A percentile compares a stretch with the other conserved stretches of the same genome.
phyloP scores from a whole-genome alignment of 2,797 vertebrate genomes.

The Diplodus sargus region DNA sequence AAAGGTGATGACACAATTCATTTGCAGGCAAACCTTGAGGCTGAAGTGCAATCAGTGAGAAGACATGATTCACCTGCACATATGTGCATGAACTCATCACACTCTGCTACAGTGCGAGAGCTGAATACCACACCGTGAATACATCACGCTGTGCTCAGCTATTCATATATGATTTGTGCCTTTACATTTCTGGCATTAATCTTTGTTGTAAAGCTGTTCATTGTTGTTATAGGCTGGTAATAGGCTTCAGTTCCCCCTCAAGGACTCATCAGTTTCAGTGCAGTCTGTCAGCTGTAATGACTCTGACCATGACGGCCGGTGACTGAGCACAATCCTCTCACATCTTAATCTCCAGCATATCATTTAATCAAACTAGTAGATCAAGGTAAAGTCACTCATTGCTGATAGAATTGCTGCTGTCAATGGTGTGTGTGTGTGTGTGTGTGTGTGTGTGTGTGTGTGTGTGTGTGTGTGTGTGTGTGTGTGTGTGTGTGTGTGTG shows the following conservation, averaged over 20 bases:
- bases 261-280: conserved; percentile 61
- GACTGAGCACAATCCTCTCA: conserved; percentile 59
- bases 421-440: background rate
- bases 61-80: conserved; percentile 43
- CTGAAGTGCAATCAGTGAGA: conserved; percentile 44
- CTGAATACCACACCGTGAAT: conserved; percentile 4
- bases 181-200: conserved; percentile 46
- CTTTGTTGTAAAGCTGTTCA: conserved; percentile 44
- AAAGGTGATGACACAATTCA: conserved; percentile 51
- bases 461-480: background rate
- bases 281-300: conserved; percentile 59
- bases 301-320: conserved; percentile 50
- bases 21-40: conserved; percentile 36
- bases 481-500: background rate
- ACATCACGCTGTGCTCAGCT: conserved; percentile 1
- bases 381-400: conserved; percentile 66
- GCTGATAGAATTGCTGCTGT: conserved; percentile 16
- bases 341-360: conserved; percentile 59
- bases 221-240: conserved; percentile 66
- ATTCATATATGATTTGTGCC: conserved; percentile 35
- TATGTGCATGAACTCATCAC: background rate
- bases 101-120: conserved; percentile 5
- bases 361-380: conserved; percentile 66
- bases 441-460: background rate
- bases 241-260: conserved; percentile 58